A percentile compares a stretch with the other conserved stretches of the same genome.
phyloP scores from a whole-genome alignment of 2,797 vertebrate species.

The Pitangus sulphuratus region DNA sequence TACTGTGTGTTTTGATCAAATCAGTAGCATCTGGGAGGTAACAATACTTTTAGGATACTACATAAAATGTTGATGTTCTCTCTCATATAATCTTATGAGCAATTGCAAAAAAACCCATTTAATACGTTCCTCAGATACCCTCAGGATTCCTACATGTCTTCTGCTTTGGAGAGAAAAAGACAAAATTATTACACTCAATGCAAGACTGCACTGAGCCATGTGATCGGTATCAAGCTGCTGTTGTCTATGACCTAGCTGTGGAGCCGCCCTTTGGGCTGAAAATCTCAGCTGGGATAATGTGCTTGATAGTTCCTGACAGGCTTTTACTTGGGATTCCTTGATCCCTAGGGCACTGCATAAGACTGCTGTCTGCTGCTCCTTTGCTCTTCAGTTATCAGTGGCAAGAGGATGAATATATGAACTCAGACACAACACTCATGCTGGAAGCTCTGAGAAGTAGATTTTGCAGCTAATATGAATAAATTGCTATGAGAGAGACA shows the following conservation, averaged over 20 bases:
- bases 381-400: background rate
- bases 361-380: background rate
- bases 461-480: background rate
- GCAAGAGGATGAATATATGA: background rate
- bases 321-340: conserved; percentile 8
- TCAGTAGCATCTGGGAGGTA: background rate
- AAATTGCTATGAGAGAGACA: background rate
- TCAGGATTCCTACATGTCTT: background rate
- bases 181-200: background rate
- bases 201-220: background rate
- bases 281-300: conserved; percentile 14
- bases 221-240: background rate
- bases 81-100: background rate
- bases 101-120: background rate
- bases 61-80: background rate
- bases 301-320: conserved; percentile 41
- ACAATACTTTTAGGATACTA: background rate
- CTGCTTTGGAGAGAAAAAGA: background rate
- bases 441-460: background rate
- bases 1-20: background rate
- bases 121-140: background rate
- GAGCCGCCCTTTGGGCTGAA: conserved; percentile 47
- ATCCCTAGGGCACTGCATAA: background rate
- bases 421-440: background rate
- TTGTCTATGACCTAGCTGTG: conserved; percentile 20